Base-by-base conservation (phyloP, 2,113 vertebrate species). In the Ophiodon elongatus region DNA sequence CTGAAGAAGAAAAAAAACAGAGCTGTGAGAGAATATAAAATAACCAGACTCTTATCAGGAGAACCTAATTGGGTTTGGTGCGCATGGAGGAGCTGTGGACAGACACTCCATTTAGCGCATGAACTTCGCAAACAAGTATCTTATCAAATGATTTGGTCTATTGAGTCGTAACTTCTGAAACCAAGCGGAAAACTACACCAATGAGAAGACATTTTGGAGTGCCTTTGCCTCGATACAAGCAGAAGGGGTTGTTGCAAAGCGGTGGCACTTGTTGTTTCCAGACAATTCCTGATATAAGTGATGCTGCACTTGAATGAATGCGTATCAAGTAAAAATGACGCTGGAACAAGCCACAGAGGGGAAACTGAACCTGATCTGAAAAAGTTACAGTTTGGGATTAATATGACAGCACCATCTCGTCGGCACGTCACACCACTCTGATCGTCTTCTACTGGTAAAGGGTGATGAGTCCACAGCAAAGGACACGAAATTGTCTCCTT, bases 41-140 rank as follows among this genome's bases (percentile, higher is more conserved):
- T 27, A 72, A 50, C 13, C 67, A 73, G 35, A 52, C 19, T 76
- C 56, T 74, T 73, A 63, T 64, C 47, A 74, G 64, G 33, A 70
- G 13, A 71, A 10, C 17, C 39, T 57, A 27, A 59, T 73, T 57
- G n/a, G 56, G 41, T 75, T 35, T 27, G 17, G 37, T 69, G 21
- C 45, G 76, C 45, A 27, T 8, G 25, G 37, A 47, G 29, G 41
- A 37, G 57, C 45, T 33, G 68, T 17, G 54, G n/a, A 41, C 37
- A 66, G 37, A 71, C 39, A 29, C 45, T 57, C 64, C 8, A 39
- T 66, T 77, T 27, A 35, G 76, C 10, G 1, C 35, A 21, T 27
- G 41, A 74, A 82, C 25, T 75, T 78, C 39, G 39, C 43, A 73
- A 54, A 70, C 43, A 71, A 43, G 13, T 14, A 43, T 69, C 14